A percentile compares a stretch with the other conserved stretches of the same genome.
Conservation (phyloP, 2,797 vertebrate species). For the Pantherophis vulpinus region DNA sequence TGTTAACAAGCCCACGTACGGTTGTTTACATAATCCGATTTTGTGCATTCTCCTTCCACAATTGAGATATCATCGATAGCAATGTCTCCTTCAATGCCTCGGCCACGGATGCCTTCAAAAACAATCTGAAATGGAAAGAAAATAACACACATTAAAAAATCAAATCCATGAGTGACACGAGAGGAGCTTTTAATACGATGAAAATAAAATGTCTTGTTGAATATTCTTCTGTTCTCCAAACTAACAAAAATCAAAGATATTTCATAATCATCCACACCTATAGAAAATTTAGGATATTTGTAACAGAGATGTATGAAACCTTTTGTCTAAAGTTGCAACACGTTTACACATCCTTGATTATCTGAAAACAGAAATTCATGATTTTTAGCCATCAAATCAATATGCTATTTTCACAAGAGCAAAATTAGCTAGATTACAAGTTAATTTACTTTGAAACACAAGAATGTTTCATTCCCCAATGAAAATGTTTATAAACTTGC, state of each 20-base stretch:
- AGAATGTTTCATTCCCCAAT: not conserved
- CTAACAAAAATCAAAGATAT: not conserved
- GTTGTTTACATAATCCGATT: conserved; percentile 84
- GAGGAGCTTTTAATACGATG: not conserved
- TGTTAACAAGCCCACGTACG: conserved; percentile 73
- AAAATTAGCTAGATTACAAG: not conserved
- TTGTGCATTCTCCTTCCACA: conserved; percentile 91
- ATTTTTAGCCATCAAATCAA: not conserved
- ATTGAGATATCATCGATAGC: conserved; percentile 94
- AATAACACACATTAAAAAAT: not conserved
- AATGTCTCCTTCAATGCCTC: conserved; percentile 95
- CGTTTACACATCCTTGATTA: not conserved
- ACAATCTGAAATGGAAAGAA: conserved; percentile 77
- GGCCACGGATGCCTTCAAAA: conserved; percentile 92
- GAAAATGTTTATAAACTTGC: not conserved
- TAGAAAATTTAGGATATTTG: not conserved
- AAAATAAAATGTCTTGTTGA: not conserved
- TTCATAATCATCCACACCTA: not conserved
- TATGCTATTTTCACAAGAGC: not conserved
- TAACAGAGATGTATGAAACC: not conserved
- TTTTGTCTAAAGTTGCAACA: not conserved
- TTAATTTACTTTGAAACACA: not conserved
- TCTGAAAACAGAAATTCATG: not conserved
- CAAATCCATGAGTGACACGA: not conserved
- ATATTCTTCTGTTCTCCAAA: not conserved